phyloP scores from a whole-genome alignment of 2,888 invertebrate species.

The Leptopilina syphax region DNA sequence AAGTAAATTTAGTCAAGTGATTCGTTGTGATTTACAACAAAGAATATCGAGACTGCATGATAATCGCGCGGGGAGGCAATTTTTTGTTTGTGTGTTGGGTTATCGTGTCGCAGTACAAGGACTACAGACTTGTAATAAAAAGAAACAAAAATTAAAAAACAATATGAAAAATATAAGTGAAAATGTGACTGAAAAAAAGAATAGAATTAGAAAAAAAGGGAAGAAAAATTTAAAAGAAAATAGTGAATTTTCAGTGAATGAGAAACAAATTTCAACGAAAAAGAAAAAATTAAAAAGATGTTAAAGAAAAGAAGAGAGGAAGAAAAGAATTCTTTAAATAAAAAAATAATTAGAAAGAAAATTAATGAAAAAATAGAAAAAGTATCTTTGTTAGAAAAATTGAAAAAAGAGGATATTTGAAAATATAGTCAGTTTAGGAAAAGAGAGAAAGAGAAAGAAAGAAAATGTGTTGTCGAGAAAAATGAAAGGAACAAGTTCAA shows the following conservation, averaged over 20 bases:
- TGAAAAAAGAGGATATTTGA: neutral
- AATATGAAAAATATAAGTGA: slow-evolving; percentile 40
- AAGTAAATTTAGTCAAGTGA: slow-evolving; percentile 44
- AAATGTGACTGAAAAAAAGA: slow-evolving; percentile 41
- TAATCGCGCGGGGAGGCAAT: slow-evolving; percentile 29
- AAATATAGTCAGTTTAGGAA: no score
- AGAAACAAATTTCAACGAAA: neutral
- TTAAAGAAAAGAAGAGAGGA: neutral
- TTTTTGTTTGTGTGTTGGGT: slow-evolving; percentile 42
- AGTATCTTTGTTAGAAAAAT: slow-evolving; percentile 7
- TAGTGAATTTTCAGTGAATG: neutral
- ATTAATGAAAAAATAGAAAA: slow-evolving; percentile 18
- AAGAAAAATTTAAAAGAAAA: slow-evolving; percentile 20
- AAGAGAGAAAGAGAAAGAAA: slow-evolving; percentile 33
- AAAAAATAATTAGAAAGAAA: slow-evolving; percentile 3
- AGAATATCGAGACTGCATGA: slow-evolving; percentile 27
- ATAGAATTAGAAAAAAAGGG: slow-evolving; percentile 10
- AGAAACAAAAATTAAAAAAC: slow-evolving; percentile 33
- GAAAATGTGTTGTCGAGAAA: slow-evolving; percentile 40
- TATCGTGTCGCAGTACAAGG: slow-evolving; percentile 49
- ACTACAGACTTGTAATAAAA: slow-evolving; percentile 39
- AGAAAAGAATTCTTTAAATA: neutral
- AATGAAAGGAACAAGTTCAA: slow-evolving; percentile 26
- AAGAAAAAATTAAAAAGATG: neutral
- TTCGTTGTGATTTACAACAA: slow-evolving; percentile 43